Conservation (phyloP, 2,797 vertebrate species). For the Meda fulgida region DNA sequence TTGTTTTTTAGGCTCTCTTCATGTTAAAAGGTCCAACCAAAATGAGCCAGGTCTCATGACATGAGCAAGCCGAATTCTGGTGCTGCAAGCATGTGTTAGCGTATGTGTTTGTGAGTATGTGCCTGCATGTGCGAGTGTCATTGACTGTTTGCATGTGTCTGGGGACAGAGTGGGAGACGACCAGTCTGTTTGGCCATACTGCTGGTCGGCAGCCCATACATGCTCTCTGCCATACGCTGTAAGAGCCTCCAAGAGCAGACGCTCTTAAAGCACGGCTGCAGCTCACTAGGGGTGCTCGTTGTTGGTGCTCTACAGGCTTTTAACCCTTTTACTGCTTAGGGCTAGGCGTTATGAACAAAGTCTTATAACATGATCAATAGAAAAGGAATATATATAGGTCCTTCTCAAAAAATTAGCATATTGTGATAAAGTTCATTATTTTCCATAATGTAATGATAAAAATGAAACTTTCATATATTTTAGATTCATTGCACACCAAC, state of each 20-base stretch:
- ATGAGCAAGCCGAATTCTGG: slow-evolving; percentile 55
- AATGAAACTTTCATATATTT: too few species aligned
- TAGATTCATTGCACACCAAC: too few species aligned
- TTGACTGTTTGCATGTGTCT: slow-evolving; percentile 70
- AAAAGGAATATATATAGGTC: too few species aligned
- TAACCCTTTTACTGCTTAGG: neutral
- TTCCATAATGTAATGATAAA: too few species aligned
- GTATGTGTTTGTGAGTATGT: slow-evolving; percentile 58
- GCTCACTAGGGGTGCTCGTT: slow-evolving; percentile 13
- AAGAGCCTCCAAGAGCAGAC: slow-evolving; percentile 56
- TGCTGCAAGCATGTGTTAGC: slow-evolving; percentile 49
- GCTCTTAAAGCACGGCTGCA: neutral
- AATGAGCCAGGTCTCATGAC: slow-evolving; percentile 34
- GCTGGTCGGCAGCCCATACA: slow-evolving; percentile 70
- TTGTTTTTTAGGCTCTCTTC: neutral
- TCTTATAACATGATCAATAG: neutral
- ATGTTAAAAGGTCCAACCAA: slow-evolving; percentile 11
- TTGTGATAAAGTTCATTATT: too few species aligned
- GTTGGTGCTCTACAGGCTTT: slow-evolving; percentile 21
- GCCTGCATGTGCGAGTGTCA: slow-evolving; percentile 56
- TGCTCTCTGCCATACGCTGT: slow-evolving; percentile 63
- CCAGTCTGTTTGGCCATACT: slow-evolving; percentile 80
- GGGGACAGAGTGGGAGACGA: slow-evolving; percentile 79
- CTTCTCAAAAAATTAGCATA: too few species aligned
- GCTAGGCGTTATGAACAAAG: neutral